These are phyloP conservation scores for Stichopus horrens DNA, from an alignment of 53 echinoderm and acorn worm genomes.

Conservation along the genomic window DNA sequence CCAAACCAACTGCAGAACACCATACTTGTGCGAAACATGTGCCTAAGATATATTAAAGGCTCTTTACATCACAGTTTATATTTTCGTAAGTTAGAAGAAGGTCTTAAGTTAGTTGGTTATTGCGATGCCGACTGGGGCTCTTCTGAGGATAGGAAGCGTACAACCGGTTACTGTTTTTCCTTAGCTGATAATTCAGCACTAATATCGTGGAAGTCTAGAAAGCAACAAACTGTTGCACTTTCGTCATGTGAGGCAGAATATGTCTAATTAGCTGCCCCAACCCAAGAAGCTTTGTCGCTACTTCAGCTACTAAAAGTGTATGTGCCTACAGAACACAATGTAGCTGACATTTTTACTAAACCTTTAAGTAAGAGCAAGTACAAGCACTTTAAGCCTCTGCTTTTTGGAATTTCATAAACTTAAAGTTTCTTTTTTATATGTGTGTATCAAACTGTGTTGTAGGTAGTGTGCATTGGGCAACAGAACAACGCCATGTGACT, in stretches of 20 bases:
- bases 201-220: slow-evolving; percentile 32
- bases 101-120: slow-evolving; percentile 31
- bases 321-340: slow-evolving; percentile 27
- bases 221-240: slow-evolving; percentile 32
- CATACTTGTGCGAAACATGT: slow-evolving; percentile 41
- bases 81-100: neutral
- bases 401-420: slow-evolving; percentile 33
- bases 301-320: slow-evolving; percentile 9
- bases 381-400: slow-evolving; percentile 5
- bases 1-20: slow-evolving; percentile 52
- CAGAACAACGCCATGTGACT: neutral
- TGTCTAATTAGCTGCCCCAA: slow-evolving; percentile 26
- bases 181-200: slow-evolving; percentile 28
- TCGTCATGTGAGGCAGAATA: slow-evolving; percentile 37
- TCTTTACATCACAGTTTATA: slow-evolving; percentile 32
- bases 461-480: too few species aligned
- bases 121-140: slow-evolving; percentile 36
- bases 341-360: slow-evolving; percentile 31
- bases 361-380: slow-evolving; percentile 34
- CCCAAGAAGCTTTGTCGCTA: slow-evolving; percentile 39
- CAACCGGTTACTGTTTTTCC: slow-evolving; percentile 15
- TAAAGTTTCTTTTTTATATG: neutral
- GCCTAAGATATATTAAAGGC: slow-evolving; percentile 42
- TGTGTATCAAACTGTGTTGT: slow-evolving; percentile 4
- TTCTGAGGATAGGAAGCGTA: slow-evolving; percentile 42